Evolutionary conservation across 1,140 invertebrate genomes (phyloP).

Genomic region (Macrobrachium rosenbergii): DNA sequence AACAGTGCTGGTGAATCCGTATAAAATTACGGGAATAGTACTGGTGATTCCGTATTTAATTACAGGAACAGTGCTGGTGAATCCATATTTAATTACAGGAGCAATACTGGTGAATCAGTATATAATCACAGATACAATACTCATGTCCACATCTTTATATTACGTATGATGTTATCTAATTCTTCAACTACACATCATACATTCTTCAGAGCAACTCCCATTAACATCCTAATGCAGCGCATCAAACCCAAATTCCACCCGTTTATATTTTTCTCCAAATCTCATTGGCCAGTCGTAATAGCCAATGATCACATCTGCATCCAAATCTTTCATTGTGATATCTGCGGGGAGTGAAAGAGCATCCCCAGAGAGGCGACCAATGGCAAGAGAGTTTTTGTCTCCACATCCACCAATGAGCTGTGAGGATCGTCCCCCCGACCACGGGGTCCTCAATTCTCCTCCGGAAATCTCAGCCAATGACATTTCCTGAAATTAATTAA

Average conservation of each 20-base stretch:
- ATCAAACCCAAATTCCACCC: too few relatives aligned
- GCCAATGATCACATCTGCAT: constrained; percentile 37
- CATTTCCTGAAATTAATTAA: constrained; percentile 22
- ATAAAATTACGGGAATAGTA: too few relatives aligned
- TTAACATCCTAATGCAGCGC: too few relatives aligned
- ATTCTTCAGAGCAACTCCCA: too few relatives aligned
- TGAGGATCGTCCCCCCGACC: not conserved
- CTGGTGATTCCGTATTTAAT: too few relatives aligned
- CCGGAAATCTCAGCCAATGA: constrained; percentile 21
- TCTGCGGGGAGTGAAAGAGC: constrained; percentile 34
- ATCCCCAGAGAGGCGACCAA: constrained; percentile 12
- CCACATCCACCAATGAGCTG: constrained; percentile 27
- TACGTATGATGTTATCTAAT: not conserved
- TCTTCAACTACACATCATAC: not conserved
- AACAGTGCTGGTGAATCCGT: too few relatives aligned
- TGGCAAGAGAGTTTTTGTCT: constrained; percentile 38
- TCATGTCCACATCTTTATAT: not conserved
- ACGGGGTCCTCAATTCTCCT: constrained; percentile 14
- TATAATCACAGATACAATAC: too few relatives aligned
- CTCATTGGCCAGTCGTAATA: constrained; percentile 2
- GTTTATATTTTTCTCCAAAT: not conserved
- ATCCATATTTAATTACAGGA: too few relatives aligned
- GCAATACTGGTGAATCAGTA: too few relatives aligned
- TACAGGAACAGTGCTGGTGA: too few relatives aligned
- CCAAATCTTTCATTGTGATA: constrained; percentile 50